Base-by-base conservation (phyloP, 2,888 invertebrate species). In the Neuroscelio doddi region DNA sequence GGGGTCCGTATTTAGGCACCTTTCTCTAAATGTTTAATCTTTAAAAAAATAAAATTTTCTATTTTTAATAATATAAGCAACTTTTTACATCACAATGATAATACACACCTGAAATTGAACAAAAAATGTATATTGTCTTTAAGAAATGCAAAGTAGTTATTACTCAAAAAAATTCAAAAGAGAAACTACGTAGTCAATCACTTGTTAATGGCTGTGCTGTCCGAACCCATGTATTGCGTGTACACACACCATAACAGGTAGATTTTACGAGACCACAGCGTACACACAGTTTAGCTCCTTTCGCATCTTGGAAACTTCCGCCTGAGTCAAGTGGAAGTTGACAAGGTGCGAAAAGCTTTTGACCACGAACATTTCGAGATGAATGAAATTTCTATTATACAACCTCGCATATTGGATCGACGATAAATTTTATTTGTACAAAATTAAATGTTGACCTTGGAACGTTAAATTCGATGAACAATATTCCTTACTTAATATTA, bases 181-280 rank as follows among this genome's bases (percentile, higher is more conserved):
- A 57, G 52, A 30, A 52, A 52, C 52, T 42, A 34, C 32, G 34
- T 39, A 41, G 51, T 45, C 41, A 61, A 53, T 61, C 42, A 58
- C 30, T 41, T 30, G 55, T 59, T 63, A 64, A 68, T 55, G 55
- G 59, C 38, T 42, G 30, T 49, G 49, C 41, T 8, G 46, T 2
- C 12, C 5, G 29, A 15, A 27, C 29, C 30, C 45, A 50, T 26
- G 36, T 39, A 14, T 58, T 53, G 69, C 74, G 69, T 64, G 71
- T 68, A 72, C 70, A 47, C 47, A 15, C 34, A 36, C 47, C 53
- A 56, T 49, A 69, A 65, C 69, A 58, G 75, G 69, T 69, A 56
- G 55, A 71, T 71, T 78, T 80, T 78, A 79, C 72, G 78, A 78
- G 76, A 80, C 80, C 80, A 64, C 80, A 77, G 49, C 70, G 52